Percentiles rank a stretch among this genome's conserved stretches.
Conservation (phyloP, 2,113 vertebrate genomes). For the Ailurus styani region DNA sequence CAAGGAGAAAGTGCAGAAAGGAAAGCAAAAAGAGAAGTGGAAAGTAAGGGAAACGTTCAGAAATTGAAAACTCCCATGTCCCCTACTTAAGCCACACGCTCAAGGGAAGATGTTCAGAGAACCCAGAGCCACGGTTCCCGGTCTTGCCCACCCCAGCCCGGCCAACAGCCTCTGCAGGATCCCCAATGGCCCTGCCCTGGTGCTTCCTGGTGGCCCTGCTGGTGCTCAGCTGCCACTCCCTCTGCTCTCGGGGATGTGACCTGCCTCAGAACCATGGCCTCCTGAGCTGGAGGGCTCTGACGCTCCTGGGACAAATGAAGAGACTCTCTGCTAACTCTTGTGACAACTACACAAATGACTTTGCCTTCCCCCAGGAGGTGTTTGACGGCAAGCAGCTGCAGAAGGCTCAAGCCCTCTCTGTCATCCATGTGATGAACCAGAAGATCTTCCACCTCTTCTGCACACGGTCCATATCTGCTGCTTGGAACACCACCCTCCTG, state of each 20-base stretch:
- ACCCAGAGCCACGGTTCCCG: neutral
- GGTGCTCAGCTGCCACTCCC: neutral
- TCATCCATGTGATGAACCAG: neutral
- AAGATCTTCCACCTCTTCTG: neutral
- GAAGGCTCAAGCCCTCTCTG: neutral
- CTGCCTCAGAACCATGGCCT: neutral
- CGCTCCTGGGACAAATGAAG: neutral
- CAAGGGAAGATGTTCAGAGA: neutral
- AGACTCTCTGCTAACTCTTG: neutral
- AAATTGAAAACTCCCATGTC: neutral
- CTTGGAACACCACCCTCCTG: neutral
- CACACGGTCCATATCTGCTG: neutral
- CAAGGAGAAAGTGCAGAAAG: neutral
- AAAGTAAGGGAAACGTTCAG: neutral
- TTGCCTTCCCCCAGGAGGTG: neutral
- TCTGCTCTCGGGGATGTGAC: neutral
- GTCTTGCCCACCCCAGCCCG: neutral
- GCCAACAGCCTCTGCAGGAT: too few species aligned
- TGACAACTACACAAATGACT: neutral
- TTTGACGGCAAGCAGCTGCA: neutral
- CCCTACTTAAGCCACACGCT: neutral
- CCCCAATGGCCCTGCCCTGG: neutral
- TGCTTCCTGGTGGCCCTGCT: neutral
- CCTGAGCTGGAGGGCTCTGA: neutral
- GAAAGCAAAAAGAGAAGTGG: conserved; percentile 1